Percentiles rank a stretch among this genome's conserved stretches.
These are phyloP conservation scores for Varanus komodoensis DNA, from an alignment of 2,113 vertebrate species.

Conservation along the genomic window DNA sequence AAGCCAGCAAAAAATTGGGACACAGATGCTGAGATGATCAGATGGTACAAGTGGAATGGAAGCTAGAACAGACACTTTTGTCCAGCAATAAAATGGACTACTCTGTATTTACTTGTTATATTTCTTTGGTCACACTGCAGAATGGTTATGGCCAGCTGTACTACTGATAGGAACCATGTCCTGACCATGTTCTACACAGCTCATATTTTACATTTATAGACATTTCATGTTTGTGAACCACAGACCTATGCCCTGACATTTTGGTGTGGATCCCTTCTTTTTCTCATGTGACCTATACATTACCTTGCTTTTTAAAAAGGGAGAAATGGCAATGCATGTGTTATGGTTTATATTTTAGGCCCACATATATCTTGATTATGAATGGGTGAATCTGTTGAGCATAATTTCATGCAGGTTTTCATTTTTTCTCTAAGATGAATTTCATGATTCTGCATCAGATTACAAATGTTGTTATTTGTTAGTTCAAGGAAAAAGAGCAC, in stretches of 20 bases:
- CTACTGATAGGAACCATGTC: neutral
- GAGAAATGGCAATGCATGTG: neutral
- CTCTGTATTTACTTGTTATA: constrained; percentile 22
- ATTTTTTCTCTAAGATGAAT: no score
- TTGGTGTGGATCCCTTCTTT: neutral
- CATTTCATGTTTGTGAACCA: neutral
- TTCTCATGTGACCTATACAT: neutral
- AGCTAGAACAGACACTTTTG: constrained; percentile 17
- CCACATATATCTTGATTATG: neutral
- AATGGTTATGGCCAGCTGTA: fast-evolving
- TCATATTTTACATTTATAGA: neutral
- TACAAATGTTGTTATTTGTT: no score
- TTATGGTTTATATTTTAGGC: constrained; percentile 10
- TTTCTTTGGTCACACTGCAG: neutral
- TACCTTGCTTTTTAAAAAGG: fast-evolving
- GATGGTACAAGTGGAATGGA: constrained; percentile 27
- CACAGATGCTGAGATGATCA: constrained; percentile 53
- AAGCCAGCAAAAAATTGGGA: constrained; percentile 49
- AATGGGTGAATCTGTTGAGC: neutral
- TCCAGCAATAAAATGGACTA: neutral
- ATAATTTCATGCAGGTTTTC: no score
- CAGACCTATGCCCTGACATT: neutral
- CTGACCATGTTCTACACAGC: fast-evolving
- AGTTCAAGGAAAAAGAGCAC: no score
- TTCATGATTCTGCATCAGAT: no score